phyloP scores from a whole-genome alignment of 2,113 vertebrate species.

The Eleginops maclovinus region DNA sequence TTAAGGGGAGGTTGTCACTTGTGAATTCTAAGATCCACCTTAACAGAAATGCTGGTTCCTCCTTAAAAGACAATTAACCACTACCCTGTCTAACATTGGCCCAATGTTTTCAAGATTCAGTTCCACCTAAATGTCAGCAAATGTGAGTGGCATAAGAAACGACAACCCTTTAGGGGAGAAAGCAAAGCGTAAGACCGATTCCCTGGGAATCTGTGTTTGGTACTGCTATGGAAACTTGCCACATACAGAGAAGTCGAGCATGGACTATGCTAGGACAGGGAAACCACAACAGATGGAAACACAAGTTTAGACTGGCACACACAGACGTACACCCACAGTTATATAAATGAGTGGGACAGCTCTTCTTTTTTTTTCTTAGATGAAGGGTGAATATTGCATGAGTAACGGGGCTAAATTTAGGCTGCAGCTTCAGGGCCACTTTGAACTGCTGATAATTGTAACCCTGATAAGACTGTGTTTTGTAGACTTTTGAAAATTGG shows the following conservation, averaged over 20 bases:
- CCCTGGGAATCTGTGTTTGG: constrained; percentile 40
- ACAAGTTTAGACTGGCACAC: neutral
- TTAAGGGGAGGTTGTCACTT: neutral
- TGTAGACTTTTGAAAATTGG: constrained; percentile 10
- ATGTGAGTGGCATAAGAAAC: constrained; percentile 36
- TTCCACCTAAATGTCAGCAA: constrained; percentile 48
- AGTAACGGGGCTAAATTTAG: constrained; percentile 74
- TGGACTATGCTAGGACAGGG: neutral
- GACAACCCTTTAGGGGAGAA: constrained; percentile 21
- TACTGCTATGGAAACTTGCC: constrained; percentile 56
- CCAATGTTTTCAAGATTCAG: constrained; percentile 32
- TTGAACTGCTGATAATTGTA: constrained; percentile 38
- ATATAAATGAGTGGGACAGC: constrained; percentile 53
- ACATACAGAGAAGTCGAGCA: constrained; percentile 16
- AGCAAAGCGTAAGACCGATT: constrained; percentile 19
- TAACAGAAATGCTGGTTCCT: constrained; percentile 38
- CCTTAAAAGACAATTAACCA: constrained; percentile 46
- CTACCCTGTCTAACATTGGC: constrained; percentile 45
- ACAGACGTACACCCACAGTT: constrained; percentile 35
- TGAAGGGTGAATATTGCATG: constrained; percentile 78
- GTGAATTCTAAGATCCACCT: constrained; percentile 12
- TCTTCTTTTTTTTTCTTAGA: constrained; percentile 34
- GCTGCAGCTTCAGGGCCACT: constrained; percentile 33
- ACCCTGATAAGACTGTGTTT: constrained; percentile 14
- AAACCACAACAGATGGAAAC: constrained; percentile 41